Evolutionary conservation across 1,140 invertebrate genomes (phyloP), one percentile per base, ranked within the genome.

Genomic region (Drosophila insularis): DNA sequence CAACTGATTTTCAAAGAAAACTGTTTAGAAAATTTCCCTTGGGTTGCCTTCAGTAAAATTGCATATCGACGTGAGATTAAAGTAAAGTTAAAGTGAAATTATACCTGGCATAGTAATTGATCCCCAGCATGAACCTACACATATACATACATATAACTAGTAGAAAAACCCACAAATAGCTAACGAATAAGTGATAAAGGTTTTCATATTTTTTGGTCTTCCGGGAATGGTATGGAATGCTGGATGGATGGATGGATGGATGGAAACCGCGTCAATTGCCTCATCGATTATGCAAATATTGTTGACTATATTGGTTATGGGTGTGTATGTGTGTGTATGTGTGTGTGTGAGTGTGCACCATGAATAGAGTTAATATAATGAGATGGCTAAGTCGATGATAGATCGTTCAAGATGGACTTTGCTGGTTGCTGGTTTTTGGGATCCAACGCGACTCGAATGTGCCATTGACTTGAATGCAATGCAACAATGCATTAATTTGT

Each of bases 401-500:
- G 74, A 81, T 78, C 62, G 68, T 11, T 50, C 19, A 46, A 46
- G 17, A 19, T 35, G 32, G 32, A 35, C 32, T 35, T 35, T 35
- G 32, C 32, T 35, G 8, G 32, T 35, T 35, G 32, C 8, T 10
- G 32, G 35, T 37, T 37, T 13, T 50, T 27, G 27, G 17, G 43
- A 17, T 50, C 17, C 13, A 11, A 37, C 11, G 17, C 54, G 37
- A 31, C 35, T 35, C 39, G 40, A 17, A n/a, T 68, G 62, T 58
- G 64, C 59, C 64, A 72, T 73, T 68, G 68, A 63, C 54, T 65
- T 62, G 46, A n/a, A 61, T 67, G 32, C 55, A 37, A 27, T 27
- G 23, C 53, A 40, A 62, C 68, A 68, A 68, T 68, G 68, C 77
- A 64, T 77, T 89, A 89, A 89, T 89, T 89, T 89, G 84, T 89